Conservation (phyloP, 2,797 vertebrate genomes). For the Myiotriccus ornatus region DNA sequence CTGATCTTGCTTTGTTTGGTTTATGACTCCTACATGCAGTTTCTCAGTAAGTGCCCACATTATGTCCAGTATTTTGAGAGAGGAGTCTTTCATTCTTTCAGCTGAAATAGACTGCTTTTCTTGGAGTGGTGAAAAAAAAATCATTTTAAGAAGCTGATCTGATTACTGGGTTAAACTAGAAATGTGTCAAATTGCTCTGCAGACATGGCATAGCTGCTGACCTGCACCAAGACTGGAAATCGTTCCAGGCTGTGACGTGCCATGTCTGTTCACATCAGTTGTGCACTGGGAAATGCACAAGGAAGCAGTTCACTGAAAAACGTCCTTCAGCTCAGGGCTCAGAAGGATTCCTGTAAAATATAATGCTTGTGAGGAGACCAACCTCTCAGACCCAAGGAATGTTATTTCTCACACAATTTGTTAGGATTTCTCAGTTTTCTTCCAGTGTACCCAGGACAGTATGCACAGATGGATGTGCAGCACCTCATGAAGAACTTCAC, state of each 20-base stretch:
- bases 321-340: background rate
- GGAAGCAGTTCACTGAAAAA: conserved; percentile 1
- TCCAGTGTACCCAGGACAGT: background rate
- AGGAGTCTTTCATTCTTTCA: background rate
- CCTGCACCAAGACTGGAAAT: background rate
- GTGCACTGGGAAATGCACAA: conserved; percentile 9
- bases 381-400: background rate
- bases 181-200: conserved; percentile 16
- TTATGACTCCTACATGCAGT: background rate
- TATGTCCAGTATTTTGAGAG: background rate
- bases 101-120: background rate
- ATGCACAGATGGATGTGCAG: background rate
- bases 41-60: background rate
- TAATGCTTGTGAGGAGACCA: background rate
- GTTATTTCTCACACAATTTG: background rate
- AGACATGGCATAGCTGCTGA: background rate
- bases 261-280: conserved; percentile 1
- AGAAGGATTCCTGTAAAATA: background rate
- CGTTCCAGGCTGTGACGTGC: background rate
- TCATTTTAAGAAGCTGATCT: background rate
- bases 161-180: conserved; percentile 20
- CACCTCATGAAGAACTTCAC: background rate
- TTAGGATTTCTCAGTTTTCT: background rate
- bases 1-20: background rate
- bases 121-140: background rate